Percentiles rank a stretch among this genome's conserved stretches.
These are phyloP conservation scores for Nansenia antarctica DNA, from an alignment of 2,113 vertebrate genomes.

Conservation along the genomic window DNA sequence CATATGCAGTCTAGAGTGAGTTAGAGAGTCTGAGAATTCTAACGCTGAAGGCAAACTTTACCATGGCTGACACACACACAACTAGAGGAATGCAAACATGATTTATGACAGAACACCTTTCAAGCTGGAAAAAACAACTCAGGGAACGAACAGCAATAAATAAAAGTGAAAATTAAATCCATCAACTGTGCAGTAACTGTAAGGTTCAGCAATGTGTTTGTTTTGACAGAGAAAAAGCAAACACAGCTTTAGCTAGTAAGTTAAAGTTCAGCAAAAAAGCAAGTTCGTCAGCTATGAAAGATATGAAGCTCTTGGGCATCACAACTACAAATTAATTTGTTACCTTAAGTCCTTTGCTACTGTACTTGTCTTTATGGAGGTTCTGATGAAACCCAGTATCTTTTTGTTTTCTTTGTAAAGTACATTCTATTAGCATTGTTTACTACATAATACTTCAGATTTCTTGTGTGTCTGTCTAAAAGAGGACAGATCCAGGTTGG, in stretches of 20 bases:
- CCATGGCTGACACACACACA: slow-evolving; percentile 7
- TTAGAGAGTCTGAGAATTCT: slow-evolving; percentile 4
- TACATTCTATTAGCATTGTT: too few relatives aligned
- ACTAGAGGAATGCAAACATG: slow-evolving; percentile 20
- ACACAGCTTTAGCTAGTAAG: not conserved
- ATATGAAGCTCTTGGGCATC: not conserved
- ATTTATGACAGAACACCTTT: slow-evolving; percentile 19
- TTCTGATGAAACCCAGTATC: too few relatives aligned
- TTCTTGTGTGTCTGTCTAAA: not conserved
- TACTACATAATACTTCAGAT: not conserved
- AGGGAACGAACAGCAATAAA: not conserved
- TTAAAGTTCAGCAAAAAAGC: too few relatives aligned
- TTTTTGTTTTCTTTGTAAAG: too few relatives aligned
- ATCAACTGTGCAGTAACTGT: slow-evolving; percentile 17
- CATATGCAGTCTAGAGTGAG: too few relatives aligned
- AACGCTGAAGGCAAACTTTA: not conserved
- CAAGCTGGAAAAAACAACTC: slow-evolving; percentile 7
- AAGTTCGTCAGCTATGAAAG: not conserved
- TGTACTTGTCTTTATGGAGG: too few relatives aligned
- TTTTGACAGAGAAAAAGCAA: slow-evolving; percentile 21
- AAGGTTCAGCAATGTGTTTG: slow-evolving; percentile 22
- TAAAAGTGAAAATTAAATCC: slow-evolving; percentile 25
- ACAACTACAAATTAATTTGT: too few relatives aligned
- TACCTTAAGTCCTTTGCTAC: too few relatives aligned
- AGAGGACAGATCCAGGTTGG: not conserved